Evolutionary conservation across 2,797 vertebrate species (phyloP), one percentile per base, ranked within the genome.

Genomic region (Alauda arvensis): DNA sequence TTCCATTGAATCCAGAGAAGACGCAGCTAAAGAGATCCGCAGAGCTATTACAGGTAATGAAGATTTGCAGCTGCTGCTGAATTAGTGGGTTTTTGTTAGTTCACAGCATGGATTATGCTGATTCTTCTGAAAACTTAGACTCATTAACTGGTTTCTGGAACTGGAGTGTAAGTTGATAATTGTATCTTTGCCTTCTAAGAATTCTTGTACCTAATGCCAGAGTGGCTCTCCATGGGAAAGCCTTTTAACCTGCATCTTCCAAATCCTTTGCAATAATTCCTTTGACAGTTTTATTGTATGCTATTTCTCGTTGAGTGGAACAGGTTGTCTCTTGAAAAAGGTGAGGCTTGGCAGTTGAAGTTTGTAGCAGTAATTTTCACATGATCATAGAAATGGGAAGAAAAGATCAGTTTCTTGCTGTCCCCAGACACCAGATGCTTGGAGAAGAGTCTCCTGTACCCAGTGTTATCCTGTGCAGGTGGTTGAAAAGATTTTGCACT

Each of bases 21-120:
- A 98, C 26, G 98, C 98, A 71, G 98, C 98, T 93, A 97, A 98
- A 95, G 98, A 98, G 95, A 98, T 98, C 65, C 98, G 98, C 70
- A 97, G 98, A 57, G 98, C 98, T 91, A 98, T 98, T 92, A 98
- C 98, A 90, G 98, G 98, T 98, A 94, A 93, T 20, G 29, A 77
- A 49, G 53, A 53, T 51, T 33, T 83, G 82, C 57, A 82, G 81
- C 78, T 92, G 81, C 71, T 93, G 68, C 60, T 81, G 37, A 85
- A 59, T 87, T 81, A 57, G 31, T 45, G 31, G 14, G 48, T 34
- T 70, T 88, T 78, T 55, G 24, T 60, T 88, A 62, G 55, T 84
- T 94, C 42, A 25, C 60, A 88, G 76, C 40, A 70, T 79, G 53
- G 52, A 81, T 72, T 87, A 43, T 34, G 55, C 43, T 86, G 39